Base-by-base conservation (phyloP, 1,140 invertebrate species). In the Listronotus bonariensis region DNA sequence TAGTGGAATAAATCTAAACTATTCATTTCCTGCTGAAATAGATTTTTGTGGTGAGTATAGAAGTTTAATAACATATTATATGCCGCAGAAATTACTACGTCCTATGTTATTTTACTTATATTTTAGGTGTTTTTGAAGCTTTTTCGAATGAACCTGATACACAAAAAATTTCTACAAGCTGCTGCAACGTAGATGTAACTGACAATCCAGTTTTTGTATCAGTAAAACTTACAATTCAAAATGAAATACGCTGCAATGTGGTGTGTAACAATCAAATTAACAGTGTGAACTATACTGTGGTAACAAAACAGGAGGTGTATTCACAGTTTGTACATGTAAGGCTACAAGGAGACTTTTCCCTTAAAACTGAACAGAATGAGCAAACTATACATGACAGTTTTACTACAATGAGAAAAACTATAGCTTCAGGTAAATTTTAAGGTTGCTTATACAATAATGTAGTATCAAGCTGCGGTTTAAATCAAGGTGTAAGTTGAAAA, bases 161-260 rank as follows among this genome's bases (percentile, higher is more conserved):
- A 41, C 38, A 72, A 53, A 51, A 68, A 32, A 56, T 69, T 8
- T 61, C 64, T 14, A 49, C 62, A 48, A 56, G 53, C 57, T 79
- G 82, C 67, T 70, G 87, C 82, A 85, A 88, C 74, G 85, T 90
- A 68, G 87, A 90, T 77, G 86, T 90, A 57, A 90, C 89, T 49
- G 89, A 90, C 74, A 90, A 90, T 80, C 89, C 88, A 31, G 80
- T 91, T 41, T 79, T 90, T 61, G 77, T 91, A 26, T 85, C 84
- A 70, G 86, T 82, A 68, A 79, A 80, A n/a, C 64, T 84, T 18
- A 81, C 54, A 40, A 62, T 48, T 26, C 31, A 57, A 51, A 82
- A 84, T 60, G 82, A 83, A 15, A 72, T 90, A 51, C 80, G 84
- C 71, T 82, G 88, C 10, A 86, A 85, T 65, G 86, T 89, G 73